phyloP scores from a whole-genome alignment of 2,797 vertebrate species.

The Sebastes matsubarae region DNA sequence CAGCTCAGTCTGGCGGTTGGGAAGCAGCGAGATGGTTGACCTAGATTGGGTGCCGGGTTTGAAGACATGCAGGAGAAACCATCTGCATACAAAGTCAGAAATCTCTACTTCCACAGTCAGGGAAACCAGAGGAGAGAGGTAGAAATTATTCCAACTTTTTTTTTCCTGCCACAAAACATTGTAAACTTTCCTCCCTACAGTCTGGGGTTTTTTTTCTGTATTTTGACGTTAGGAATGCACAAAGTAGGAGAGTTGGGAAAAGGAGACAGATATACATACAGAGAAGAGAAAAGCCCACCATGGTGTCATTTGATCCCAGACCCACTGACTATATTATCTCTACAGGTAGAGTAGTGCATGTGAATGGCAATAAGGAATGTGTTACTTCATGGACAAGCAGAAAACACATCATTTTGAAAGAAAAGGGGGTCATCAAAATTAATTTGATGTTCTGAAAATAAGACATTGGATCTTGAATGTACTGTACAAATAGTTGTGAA shows the following conservation, averaged over 20 bases:
- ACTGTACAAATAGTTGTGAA: not conserved
- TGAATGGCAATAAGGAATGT: not conserved
- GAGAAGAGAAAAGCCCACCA: not conserved
- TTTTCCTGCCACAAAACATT: slow-evolving; percentile 14
- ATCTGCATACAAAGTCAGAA: slow-evolving; percentile 77
- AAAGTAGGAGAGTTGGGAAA: not conserved
- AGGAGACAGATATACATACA: not conserved
- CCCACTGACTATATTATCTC: not conserved
- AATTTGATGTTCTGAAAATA: not conserved
- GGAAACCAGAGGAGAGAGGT: slow-evolving; percentile 10
- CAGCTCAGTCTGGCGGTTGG: slow-evolving; percentile 63
- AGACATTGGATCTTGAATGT: not conserved
- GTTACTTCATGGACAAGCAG: not conserved
- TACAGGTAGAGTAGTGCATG: not conserved
- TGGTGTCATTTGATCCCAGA: not conserved
- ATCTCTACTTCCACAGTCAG: slow-evolving; percentile 47
- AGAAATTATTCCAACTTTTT: slow-evolving; percentile 51
- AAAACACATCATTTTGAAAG: not conserved
- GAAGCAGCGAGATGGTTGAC: slow-evolving; percentile 74
- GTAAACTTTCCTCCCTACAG: not conserved
- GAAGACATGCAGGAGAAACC: slow-evolving; percentile 67
- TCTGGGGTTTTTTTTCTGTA: not conserved
- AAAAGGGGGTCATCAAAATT: not conserved
- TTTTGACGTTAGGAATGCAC: slow-evolving; percentile 5
- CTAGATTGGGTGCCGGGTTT: slow-evolving; percentile 74